Conservation (phyloP, 2,888 invertebrate species). For the Tipula vernalis region DNA sequence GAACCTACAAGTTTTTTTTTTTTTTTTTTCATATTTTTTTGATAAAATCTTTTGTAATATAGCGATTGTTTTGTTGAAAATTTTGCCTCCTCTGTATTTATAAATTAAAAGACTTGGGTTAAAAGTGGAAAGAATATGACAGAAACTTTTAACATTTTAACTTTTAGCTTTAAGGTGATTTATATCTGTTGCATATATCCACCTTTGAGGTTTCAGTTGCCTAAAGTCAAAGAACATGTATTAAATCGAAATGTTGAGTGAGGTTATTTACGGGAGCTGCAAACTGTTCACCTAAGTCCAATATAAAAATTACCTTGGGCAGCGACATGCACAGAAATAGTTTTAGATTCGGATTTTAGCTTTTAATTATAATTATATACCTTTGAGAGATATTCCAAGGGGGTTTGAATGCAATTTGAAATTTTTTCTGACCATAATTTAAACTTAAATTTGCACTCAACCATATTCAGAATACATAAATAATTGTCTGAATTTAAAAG, state of each 20-base stretch:
- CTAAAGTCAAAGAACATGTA: background rate
- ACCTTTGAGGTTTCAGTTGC: background rate
- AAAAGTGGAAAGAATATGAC: background rate
- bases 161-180: background rate
- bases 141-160: background rate
- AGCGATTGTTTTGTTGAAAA: background rate
- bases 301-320: no score
- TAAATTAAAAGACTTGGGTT: background rate
- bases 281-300: background rate
- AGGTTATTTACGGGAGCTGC: background rate
- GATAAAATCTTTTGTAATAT: conserved; percentile 4
- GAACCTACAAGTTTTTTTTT: background rate
- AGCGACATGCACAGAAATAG: no score
- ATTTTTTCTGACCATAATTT: no score
- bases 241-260: background rate
- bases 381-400: no score
- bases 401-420: no score
- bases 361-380: no score
- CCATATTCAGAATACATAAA: no score
- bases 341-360: no score
- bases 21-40: background rate
- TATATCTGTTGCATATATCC: background rate
- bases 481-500: no score
- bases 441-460: no score
- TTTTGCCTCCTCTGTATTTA: background rate